Percentiles rank a stretch among this genome's conserved stretches.
These are phyloP conservation scores for Xanthorhoe spadicearia DNA, from an alignment of 2,888 invertebrate species.

Conservation along the genomic window DNA sequence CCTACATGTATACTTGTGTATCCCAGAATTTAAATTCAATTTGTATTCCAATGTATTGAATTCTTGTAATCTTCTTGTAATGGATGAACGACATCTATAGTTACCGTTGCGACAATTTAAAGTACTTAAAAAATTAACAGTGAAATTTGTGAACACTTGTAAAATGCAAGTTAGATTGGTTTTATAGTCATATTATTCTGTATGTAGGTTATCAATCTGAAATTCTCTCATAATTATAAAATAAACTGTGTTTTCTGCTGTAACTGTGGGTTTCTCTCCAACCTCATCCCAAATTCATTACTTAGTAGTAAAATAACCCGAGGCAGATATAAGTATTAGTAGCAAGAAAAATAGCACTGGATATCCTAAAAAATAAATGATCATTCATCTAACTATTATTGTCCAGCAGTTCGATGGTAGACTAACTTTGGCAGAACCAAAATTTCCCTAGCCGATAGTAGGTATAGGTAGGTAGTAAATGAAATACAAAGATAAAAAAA, in stretches of 20 bases:
- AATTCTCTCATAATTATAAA: slow-evolving; percentile 86
- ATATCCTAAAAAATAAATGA: no score
- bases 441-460: no score
- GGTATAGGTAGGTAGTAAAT: no score
- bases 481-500: no score
- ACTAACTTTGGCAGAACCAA: no score
- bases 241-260: slow-evolving; percentile 86
- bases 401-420: no score
- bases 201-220: slow-evolving; percentile 85
- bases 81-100: slow-evolving; percentile 67
- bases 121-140: slow-evolving; percentile 61
- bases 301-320: no score
- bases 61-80: slow-evolving; percentile 79
- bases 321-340: no score
- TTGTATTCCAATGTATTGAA: slow-evolving; percentile 72
- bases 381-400: no score
- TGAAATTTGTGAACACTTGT: slow-evolving; percentile 73
- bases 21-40: slow-evolving; percentile 74
- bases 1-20: slow-evolving; percentile 61
- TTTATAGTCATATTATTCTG: slow-evolving; percentile 83
- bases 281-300: neutral
- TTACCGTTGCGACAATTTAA: slow-evolving; percentile 59
- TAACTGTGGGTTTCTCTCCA: slow-evolving; percentile 45
- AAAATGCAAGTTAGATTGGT: slow-evolving; percentile 83
- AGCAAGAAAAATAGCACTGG: no score